Evolutionary conservation across 30 jellyfish, hydroid and myxozoan species (phyloP).

Genomic region (Pseudorhiza aurosa): DNA sequence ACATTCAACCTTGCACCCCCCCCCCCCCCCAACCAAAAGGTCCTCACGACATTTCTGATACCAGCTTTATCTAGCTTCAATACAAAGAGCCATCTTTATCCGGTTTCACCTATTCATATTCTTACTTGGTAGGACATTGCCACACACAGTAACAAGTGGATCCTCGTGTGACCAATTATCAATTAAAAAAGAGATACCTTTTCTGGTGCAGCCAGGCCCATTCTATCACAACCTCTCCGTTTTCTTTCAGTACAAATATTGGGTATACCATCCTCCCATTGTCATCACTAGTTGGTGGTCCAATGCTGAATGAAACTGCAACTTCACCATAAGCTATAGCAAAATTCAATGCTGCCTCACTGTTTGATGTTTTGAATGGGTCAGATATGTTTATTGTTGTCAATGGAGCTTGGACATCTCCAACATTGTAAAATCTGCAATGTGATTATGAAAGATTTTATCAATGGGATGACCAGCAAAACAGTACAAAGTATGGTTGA

Average conservation of each 20-base stretch:
- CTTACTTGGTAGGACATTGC: too few relatives aligned
- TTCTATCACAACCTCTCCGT: slow-evolving; percentile 90
- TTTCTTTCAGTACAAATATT: slow-evolving; percentile 85
- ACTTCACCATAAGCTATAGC: slow-evolving; percentile 92
- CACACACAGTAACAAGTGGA: too few relatives aligned
- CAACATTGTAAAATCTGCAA: slow-evolving; percentile 79
- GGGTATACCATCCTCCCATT: slow-evolving; percentile 49
- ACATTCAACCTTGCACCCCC: too few relatives aligned
- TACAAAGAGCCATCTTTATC: too few relatives aligned
- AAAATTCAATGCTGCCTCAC: slow-evolving; percentile 26
- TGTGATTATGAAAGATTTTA: background rate
- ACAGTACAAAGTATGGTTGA: too few relatives aligned
- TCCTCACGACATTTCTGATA: too few relatives aligned
- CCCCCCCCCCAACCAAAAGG: too few relatives aligned
- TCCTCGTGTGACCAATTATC: too few relatives aligned
- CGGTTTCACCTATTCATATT: too few relatives aligned
- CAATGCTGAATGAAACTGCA: slow-evolving; percentile 85
- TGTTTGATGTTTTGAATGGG: slow-evolving; percentile 14
- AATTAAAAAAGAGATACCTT: slow-evolving; percentile 42
- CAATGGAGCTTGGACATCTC: slow-evolving; percentile 51
- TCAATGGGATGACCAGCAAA: too few relatives aligned
- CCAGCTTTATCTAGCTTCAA: too few relatives aligned
- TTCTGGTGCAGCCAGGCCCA: slow-evolving; percentile 60
- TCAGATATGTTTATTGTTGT: slow-evolving; percentile 57
- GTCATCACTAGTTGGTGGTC: slow-evolving; percentile 39